phyloP scores from a whole-genome alignment of 2,797 vertebrate genomes.

The Fringilla coelebs region DNA sequence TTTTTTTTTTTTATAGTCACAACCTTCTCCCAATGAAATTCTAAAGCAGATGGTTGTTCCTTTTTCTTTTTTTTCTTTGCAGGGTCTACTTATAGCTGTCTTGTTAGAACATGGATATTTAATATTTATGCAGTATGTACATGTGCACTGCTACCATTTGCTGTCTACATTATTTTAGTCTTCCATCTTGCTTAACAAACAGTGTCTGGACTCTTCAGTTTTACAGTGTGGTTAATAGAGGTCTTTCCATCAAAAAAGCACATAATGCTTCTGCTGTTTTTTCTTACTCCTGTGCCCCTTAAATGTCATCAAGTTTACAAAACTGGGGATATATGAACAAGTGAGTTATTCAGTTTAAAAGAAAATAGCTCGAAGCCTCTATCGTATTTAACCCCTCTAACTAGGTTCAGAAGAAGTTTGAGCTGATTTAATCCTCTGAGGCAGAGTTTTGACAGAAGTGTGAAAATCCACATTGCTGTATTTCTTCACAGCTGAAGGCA shows the following conservation, averaged over 20 bases:
- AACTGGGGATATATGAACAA: background rate
- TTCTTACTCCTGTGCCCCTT: slow-evolving; percentile 9
- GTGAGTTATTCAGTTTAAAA: slow-evolving; percentile 21
- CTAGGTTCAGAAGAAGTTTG: background rate
- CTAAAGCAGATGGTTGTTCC: slow-evolving; percentile 10
- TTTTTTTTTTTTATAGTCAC: background rate
- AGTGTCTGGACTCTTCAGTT: slow-evolving; percentile 27
- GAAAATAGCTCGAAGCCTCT: slow-evolving; percentile 13
- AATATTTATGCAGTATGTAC: slow-evolving; percentile 41
- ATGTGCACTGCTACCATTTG: slow-evolving; percentile 20
- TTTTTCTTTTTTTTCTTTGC: slow-evolving; percentile 9
- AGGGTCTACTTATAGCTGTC: background rate
- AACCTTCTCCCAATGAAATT: background rate
- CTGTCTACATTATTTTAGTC: slow-evolving; percentile 1
- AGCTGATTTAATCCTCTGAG: background rate
- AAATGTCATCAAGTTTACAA: slow-evolving; percentile 44
- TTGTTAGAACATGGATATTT: slow-evolving; percentile 19
- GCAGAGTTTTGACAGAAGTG: background rate
- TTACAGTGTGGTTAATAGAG: slow-evolving; percentile 47
- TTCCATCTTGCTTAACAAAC: slow-evolving; percentile 44
- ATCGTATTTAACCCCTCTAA: background rate
- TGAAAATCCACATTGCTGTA: background rate
- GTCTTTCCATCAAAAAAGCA: slow-evolving; percentile 44
- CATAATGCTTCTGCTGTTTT: slow-evolving; percentile 34
- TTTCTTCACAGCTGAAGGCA: background rate